Conservation (phyloP, 1,140 invertebrate genomes). For the Rhyzopertha dominica region DNA sequence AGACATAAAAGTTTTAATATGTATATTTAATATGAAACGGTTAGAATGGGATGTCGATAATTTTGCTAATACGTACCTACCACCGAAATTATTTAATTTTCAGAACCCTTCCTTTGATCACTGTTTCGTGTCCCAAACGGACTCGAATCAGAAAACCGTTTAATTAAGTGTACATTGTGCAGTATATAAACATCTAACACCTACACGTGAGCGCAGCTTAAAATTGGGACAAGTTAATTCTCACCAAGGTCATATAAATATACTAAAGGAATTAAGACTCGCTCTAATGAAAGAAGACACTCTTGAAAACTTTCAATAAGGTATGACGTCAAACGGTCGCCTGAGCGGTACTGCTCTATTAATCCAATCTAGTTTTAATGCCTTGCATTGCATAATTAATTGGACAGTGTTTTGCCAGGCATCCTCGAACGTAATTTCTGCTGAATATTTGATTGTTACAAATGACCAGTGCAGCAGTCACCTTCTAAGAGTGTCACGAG, state of each 20-base stretch:
- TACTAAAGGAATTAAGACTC: constrained; percentile 21
- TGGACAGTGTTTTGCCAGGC: too few species aligned
- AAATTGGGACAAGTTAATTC: constrained; percentile 21
- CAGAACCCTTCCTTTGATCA: neutral
- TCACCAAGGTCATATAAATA: constrained; percentile 24
- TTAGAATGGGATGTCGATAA: neutral
- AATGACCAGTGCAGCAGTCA: too few species aligned
- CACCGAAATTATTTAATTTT: neutral
- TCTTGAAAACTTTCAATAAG: constrained; percentile 19
- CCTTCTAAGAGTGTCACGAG: too few species aligned
- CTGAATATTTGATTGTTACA: too few species aligned
- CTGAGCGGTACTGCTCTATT: too few species aligned
- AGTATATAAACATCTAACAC: neutral
- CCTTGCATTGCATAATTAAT: too few species aligned
- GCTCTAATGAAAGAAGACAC: constrained; percentile 20
- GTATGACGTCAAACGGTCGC: constrained; percentile 22
- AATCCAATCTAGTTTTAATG: too few species aligned
- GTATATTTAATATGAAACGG: too few species aligned
- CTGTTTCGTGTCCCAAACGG: neutral
- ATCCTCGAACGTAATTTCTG: too few species aligned
- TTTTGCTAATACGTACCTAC: neutral
- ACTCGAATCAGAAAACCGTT: neutral
- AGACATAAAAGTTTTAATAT: too few species aligned
- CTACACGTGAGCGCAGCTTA: constrained; percentile 1
- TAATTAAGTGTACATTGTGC: neutral